Conservation (phyloP, 2,888 invertebrate genomes). For the Asteroscopus sphinx region DNA sequence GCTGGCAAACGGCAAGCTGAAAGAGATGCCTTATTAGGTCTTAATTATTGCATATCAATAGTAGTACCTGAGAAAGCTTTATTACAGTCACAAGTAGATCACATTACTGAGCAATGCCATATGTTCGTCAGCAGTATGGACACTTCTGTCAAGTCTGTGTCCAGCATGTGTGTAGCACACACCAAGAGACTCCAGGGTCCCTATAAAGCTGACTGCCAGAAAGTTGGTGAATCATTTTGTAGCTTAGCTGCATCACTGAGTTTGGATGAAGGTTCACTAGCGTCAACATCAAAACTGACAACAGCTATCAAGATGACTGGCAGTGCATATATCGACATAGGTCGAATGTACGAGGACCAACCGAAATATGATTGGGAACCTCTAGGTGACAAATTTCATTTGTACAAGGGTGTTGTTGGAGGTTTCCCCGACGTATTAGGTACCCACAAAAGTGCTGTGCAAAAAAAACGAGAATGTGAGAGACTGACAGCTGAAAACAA, state of each 20-base stretch:
- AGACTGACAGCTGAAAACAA: conserved; percentile 94
- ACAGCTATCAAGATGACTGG: conserved; percentile 96
- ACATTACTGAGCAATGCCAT: conserved; percentile 95
- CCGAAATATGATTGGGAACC: conserved; percentile 97
- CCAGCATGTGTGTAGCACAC: conserved; percentile 95
- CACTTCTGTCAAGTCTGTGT: conserved; percentile 95
- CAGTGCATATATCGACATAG: conserved; percentile 96
- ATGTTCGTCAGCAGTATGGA: conserved; percentile 96
- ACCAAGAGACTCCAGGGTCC: conserved; percentile 95
- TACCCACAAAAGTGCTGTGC: conserved; percentile 96
- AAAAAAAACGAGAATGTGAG: conserved; percentile 97
- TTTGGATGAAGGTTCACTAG: conserved; percentile 92
- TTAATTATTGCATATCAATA: conserved; percentile 97
- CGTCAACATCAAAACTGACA: conserved; percentile 92
- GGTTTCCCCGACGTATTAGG: conserved; percentile 97
- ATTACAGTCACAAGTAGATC: conserved; percentile 93
- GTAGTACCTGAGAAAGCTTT: conserved; percentile 95
- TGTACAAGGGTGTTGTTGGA: conserved; percentile 97
- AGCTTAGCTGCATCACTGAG: conserved; percentile 95
- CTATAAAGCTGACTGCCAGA: conserved; percentile 97
- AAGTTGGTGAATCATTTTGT: conserved; percentile 96
- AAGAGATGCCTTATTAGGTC: conserved; percentile 96
- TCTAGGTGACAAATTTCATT: conserved; percentile 96
- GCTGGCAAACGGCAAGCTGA: conserved; percentile 98
- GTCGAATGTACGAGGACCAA: conserved; percentile 96